Conservation (phyloP, 2,113 vertebrate species). For the Zootoca vivipara region DNA sequence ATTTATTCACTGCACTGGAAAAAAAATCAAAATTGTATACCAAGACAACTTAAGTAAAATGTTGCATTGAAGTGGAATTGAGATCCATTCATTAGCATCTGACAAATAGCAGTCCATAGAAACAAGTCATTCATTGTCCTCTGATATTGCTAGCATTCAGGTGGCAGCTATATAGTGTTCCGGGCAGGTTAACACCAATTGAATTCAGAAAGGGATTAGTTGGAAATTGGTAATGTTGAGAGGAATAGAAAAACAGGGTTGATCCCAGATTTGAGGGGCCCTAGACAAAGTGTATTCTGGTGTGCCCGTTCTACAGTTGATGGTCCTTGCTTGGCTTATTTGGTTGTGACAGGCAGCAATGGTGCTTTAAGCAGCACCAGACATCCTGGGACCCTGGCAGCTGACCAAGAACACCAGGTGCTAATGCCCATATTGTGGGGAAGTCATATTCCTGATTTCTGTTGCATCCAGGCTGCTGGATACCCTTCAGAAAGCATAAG, state of each 20-base stretch:
- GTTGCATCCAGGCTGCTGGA: background rate
- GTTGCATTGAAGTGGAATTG: background rate
- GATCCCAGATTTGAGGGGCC: background rate
- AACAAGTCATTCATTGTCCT: background rate
- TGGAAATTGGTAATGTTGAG: background rate
- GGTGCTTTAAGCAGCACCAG: background rate
- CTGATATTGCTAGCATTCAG: background rate
- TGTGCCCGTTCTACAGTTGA: too few species aligned
- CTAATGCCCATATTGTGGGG: background rate
- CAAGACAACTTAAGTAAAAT: background rate
- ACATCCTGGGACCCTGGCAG: background rate
- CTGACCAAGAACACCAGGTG: background rate
- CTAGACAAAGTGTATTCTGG: background rate
- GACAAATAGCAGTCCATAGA: background rate
- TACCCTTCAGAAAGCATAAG: background rate
- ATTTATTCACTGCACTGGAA: background rate
- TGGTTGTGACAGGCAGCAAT: background rate
- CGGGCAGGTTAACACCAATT: background rate
- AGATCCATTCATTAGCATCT: background rate
- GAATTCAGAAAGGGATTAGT: background rate
- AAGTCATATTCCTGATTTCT: background rate
- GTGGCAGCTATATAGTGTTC: background rate
- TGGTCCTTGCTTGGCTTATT: background rate
- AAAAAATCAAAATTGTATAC: background rate
- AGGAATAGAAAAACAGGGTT: background rate